Evolutionary conservation across 2,797 vertebrate species (phyloP), one percentile per base, ranked within the genome.

Genomic region (Channallabes apus): DNA sequence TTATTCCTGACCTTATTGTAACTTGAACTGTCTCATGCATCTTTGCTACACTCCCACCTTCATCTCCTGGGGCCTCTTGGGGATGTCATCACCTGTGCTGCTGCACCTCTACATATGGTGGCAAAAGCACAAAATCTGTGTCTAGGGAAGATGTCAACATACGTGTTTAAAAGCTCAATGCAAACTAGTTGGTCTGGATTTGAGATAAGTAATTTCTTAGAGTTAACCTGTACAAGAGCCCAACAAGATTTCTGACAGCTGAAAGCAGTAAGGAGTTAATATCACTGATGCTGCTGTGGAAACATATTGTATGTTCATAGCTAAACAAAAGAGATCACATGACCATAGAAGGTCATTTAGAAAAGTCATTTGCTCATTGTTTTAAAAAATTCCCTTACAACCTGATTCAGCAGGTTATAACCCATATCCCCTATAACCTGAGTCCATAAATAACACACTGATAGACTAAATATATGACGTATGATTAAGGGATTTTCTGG

Each of bases 31-130:
- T 80, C n/a, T 67, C 38, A 29, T 80, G 62, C 8, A 29, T 80
- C 17, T 54, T 20, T 51, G 24, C 17, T 67, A 20, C n/a, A 80
- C 79, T 83, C 29, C 27, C 81, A 68, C 69, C 41, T 65, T 4
- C 29, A 54, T 68, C 54, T 62, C 9, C 8, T 56, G 62, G 41
- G 24, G 58, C 58, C 32, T 85, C 41, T 76, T 85, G 24, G 62
- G 62, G 35, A 85, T 80, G 65, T 86, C 83, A 83, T 80, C 80
- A 85, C 54, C 35, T 58, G 71, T 61, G 14, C 38, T 56, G 61
- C n/a, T 84, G 32, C 56, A 58, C 27, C 51, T 80, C 77, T 64
- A 61, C 20, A 79, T 2, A 77, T 24, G 18, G 59, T 15, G 22
- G 56, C 65, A 68, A 84, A 84, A 80, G 18, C 59, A 77, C 46